phyloP scores from a whole-genome alignment of 2,797 vertebrate genomes.

The Acestrorhynchus altus region DNA sequence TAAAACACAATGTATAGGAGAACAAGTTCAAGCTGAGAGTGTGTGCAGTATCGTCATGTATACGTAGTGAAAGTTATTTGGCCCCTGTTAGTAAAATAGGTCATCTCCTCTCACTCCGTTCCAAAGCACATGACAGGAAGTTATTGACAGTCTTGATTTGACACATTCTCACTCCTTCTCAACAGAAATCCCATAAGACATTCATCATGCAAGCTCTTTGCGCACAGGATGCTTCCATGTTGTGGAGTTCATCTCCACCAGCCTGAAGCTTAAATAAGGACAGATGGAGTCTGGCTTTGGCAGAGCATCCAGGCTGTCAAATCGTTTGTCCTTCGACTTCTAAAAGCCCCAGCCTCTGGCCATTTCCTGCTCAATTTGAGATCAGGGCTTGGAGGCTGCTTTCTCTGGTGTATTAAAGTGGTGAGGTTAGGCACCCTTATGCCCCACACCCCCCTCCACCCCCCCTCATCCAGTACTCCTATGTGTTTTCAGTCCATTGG shows the following conservation, averaged over 20 bases:
- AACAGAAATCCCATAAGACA: not conserved
- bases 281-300: not conserved
- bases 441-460: conserved; percentile 2
- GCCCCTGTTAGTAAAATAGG: not conserved
- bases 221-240: not conserved
- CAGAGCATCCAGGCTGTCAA: not conserved
- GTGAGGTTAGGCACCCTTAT: conserved; percentile 11
- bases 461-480: conserved; percentile 36
- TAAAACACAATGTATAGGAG: no score
- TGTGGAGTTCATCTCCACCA: not conserved
- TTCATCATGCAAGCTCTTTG: no score
- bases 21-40: no score
- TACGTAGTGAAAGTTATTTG: not conserved
- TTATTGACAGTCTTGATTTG: not conserved
- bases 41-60: no score
- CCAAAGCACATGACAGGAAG: not conserved
- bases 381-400: conserved; percentile 8
- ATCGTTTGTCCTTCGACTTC: not conserved
- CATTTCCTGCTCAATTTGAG: conserved; percentile 36
- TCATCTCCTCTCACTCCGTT: no score
- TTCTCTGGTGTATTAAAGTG: conserved; percentile 35
- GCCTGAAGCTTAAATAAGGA: not conserved
- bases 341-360: not conserved
- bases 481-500: conserved; percentile 57
- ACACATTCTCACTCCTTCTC: not conserved